Base-by-base conservation (phyloP, 2,797 vertebrate species). In the Glyptemys insculpta region DNA sequence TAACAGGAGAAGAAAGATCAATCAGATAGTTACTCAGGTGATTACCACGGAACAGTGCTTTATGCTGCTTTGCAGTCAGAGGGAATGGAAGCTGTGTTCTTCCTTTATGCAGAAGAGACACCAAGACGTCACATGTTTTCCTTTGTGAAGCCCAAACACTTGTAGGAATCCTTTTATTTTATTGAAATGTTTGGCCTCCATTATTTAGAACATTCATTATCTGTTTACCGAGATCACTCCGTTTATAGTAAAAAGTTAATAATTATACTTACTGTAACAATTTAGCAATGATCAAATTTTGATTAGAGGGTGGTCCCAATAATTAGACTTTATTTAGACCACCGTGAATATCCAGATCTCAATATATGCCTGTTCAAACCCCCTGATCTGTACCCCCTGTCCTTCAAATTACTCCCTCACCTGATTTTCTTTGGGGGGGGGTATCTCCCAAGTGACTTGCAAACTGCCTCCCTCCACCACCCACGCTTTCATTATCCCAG, bases 1-100 rank as follows among this genome's bases (percentile, higher is more conserved):
- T 87, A 87, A 11, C 12, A 79, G 44, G 80, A 65, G 47, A 86
- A 37, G 19, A 83, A 44, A 1, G 10, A 74, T 93, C 21, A 87
- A 81, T 56, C 29, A 93, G 79, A 5, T 92, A 87, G 88, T 89
- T 83, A 93, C 79, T 97, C 76, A 83, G 56, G 56, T 92, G 85
- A 68, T 78, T 88, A 41, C 57, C 86, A 79, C 68, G 85, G 88
- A 94, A 88, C 82, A 79, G 90, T 82, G 72, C 53, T 86, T 92
- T 87, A 31, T 91, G 41, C 59, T 88, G 53, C 44, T 34, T 54
- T 86, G 65, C 57, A 68, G 14, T 85, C 85, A 90, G 83, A 68
- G 96, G 79, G 50, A 84, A 1, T 54, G 74, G 79, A 78, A 91
- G 16, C 27, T 81, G 0, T 87, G 90, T 90, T 87, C 84, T 92